These are phyloP conservation scores for Lagopus leucura DNA, from an alignment of 2,113 vertebrate genomes.

Conservation along the genomic window DNA sequence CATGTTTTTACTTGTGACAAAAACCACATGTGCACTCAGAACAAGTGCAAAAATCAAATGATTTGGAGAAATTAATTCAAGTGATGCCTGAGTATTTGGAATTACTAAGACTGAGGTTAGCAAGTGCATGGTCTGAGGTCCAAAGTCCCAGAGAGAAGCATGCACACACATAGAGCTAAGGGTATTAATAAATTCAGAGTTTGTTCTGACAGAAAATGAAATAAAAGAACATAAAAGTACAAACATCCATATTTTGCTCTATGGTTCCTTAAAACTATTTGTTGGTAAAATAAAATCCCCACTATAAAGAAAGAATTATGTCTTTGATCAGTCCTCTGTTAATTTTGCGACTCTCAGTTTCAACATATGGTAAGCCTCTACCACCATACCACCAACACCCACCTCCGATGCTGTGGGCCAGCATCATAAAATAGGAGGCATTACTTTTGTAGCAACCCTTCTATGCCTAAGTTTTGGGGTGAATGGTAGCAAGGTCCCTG, in stretches of 20 bases:
- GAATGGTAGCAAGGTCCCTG: neutral
- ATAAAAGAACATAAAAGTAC: neutral
- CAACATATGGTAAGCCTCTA: neutral
- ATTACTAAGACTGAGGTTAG: neutral
- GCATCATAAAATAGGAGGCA: too few species aligned
- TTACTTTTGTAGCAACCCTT: neutral
- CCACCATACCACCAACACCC: too few species aligned
- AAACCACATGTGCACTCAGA: neutral
- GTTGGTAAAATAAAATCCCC: neutral
- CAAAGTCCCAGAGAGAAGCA: neutral
- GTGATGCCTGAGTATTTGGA: too few species aligned
- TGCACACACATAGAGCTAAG: fast-evolving
- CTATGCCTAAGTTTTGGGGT: neutral
- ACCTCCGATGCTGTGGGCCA: too few species aligned
- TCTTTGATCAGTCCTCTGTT: neutral
- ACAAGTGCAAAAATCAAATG: neutral
- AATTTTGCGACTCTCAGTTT: neutral
- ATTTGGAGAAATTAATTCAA: neutral
- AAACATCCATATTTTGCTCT: neutral
- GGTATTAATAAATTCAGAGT: neutral
- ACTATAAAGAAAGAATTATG: fast-evolving
- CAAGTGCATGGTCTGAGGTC: neutral
- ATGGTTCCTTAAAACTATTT: neutral
- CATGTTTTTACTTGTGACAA: neutral
- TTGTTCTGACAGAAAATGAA: neutral